Conservation (phyloP, 2,797 vertebrate species). For the Crax fasciolata region DNA sequence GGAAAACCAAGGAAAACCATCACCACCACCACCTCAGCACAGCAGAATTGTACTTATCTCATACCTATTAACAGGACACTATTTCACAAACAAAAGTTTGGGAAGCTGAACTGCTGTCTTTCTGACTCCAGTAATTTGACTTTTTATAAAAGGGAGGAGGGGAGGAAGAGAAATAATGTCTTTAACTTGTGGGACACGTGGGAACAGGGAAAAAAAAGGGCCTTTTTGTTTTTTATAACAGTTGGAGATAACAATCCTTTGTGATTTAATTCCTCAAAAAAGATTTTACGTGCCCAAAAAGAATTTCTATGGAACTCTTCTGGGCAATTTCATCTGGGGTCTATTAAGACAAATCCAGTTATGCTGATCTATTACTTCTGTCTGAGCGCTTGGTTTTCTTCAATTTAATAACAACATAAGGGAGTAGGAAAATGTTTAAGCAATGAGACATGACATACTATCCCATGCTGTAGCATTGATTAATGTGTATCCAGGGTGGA, state of each 20-base stretch:
- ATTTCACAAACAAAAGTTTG: background rate
- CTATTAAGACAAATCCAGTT: slow-evolving; percentile 73
- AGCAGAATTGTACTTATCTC: background rate
- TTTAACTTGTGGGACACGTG: background rate
- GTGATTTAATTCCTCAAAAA: slow-evolving; percentile 13
- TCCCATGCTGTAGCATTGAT: slow-evolving; percentile 22
- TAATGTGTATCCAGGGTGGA: slow-evolving; percentile 43
- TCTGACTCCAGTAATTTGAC: background rate
- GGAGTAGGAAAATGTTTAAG: slow-evolving; percentile 65
- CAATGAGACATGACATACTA: slow-evolving; percentile 63
- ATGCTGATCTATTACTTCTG: slow-evolving; percentile 63
- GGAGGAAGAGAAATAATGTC: background rate
- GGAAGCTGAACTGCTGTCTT: background rate
- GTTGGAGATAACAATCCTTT: background rate
- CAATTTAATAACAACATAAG: slow-evolving; percentile 67
- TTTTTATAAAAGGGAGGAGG: background rate
- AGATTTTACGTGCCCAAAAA: background rate
- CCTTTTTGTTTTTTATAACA: background rate
- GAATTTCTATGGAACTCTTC: slow-evolving; percentile 26
- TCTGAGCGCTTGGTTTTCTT: slow-evolving; percentile 55
- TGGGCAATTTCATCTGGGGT: slow-evolving; percentile 58
- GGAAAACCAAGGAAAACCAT: background rate
- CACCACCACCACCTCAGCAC: background rate
- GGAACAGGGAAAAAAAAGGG: background rate
- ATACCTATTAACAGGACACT: background rate